Base-by-base conservation (phyloP, 2,888 invertebrate genomes). In the Drosophila fungiperda region DNA sequence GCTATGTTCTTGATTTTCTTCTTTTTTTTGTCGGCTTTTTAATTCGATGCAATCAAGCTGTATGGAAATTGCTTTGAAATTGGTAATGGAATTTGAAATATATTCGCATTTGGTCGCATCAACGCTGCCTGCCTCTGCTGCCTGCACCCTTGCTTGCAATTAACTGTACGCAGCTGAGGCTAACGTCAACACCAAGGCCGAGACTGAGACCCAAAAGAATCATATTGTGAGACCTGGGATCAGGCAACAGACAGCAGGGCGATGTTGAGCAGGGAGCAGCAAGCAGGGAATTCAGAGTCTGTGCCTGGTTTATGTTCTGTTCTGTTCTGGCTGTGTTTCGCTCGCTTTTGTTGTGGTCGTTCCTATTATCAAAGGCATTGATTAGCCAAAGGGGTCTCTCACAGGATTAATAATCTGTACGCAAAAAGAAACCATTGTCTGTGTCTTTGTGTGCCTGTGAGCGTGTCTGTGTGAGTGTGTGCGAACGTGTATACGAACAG, bases 61-160 rank as follows among this genome's bases (percentile, higher is more conserved):
- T 87, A 90, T 89, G 86, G 86, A 90, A 90, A 90, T 90, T 83
- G 78, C 83, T 87, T 86, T 79, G 67, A 78, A 81, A 83, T 83
- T 82, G 74, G 74, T 70, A 75, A 79, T 79, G 78, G 70, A 74
- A 78, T 77, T 82, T 82, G 73, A 83, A 77, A 82, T 75, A 75
- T 76, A 82, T 81, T 73, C 74, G 62, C 75, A 72, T 82, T 78
- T 82, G 67, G 63, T 66, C 59, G 64, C 50, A 49, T 67, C 70
- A 82, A 60, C 76, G 64, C 57, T 55, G 54, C n/a, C 26, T 55
- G 76, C 57, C 23, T 23, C 7, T 23, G 45, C 45, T 23, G 45
- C 45, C 20, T 80, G 55, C 59, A 68, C 68, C 76, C 72, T 72
- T 68, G 61, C 68, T 76, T 68, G 76, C 73, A 81, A 83, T 81